phyloP scores from a whole-genome alignment of 2,113 vertebrate species.

The Raja brachyura region DNA sequence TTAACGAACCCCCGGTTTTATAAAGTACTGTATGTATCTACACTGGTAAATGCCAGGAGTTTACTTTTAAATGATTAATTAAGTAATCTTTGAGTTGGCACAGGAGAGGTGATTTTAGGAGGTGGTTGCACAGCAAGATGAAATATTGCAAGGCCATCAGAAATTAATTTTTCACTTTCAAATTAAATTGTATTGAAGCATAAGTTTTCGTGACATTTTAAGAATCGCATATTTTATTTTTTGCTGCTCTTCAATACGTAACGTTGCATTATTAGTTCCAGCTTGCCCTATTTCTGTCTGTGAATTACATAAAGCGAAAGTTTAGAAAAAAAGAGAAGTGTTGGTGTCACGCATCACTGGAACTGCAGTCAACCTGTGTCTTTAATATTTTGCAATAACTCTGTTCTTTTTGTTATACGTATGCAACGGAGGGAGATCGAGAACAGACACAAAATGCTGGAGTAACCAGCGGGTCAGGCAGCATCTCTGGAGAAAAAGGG shows the following conservation, averaged over 20 bases:
- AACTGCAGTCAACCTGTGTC: not conserved
- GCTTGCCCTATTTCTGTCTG: not conserved
- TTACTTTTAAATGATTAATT: not conserved
- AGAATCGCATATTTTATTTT: not conserved
- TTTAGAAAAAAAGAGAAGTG: not conserved
- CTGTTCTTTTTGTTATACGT: not conserved
- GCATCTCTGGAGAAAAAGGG: too few relatives aligned
- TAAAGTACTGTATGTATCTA: not conserved
- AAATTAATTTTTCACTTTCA: slow-evolving; percentile 5
- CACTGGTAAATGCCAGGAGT: not conserved
- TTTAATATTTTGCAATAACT: not conserved
- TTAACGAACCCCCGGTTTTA: not conserved
- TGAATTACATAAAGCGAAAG: not conserved
- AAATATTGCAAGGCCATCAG: slow-evolving; percentile 5
- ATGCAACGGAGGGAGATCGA: not conserved
- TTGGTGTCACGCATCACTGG: not conserved
- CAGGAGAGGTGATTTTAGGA: not conserved
- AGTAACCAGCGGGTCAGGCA: too few relatives aligned
- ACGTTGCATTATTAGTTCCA: not conserved
- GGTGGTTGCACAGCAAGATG: not conserved
- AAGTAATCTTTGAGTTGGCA: not conserved
- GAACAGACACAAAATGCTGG: not conserved
- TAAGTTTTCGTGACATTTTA: not conserved
- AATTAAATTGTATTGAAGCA: not conserved
- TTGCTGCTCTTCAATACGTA: not conserved